Conservation (phyloP, 2,888 invertebrate genomes). For the Eristalis arbustorum region DNA sequence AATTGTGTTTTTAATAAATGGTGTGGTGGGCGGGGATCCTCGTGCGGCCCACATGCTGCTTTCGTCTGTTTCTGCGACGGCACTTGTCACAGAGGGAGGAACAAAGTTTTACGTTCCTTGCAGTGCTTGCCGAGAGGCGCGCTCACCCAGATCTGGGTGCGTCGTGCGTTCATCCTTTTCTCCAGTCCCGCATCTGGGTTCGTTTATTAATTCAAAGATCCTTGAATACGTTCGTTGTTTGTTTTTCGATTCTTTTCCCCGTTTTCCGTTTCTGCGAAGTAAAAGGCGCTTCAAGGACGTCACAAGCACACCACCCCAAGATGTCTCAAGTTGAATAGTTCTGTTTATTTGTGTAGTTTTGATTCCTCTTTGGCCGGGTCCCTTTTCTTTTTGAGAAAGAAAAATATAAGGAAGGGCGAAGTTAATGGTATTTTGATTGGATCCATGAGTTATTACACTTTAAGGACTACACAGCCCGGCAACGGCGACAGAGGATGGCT, state of each 20-base stretch:
- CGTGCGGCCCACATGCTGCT: conserved; percentile 10
- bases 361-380: background rate
- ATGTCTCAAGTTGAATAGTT: too few relatives aligned
- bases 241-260: background rate
- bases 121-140: background rate
- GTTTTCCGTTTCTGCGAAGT: background rate
- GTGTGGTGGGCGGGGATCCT: background rate
- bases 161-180: background rate
- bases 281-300: conserved; percentile 23
- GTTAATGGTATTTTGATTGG: conserved; percentile 41
- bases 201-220: background rate
- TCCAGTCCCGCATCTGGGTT: background rate
- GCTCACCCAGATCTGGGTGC: background rate
- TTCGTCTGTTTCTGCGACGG: background rate
- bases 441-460: conserved; percentile 48
- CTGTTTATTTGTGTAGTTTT: background rate
- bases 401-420: conserved; percentile 1
- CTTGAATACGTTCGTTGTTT: conserved; percentile 10
- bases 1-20: conserved; percentile 59
- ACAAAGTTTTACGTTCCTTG: background rate
- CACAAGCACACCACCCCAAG: background rate
- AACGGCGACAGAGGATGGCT: background rate
- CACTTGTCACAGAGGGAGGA: background rate
- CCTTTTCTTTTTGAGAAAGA: background rate
- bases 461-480: background rate